Evolutionary conservation across 2,797 vertebrate genomes (phyloP), one percentile per base, ranked within the genome.

Genomic region (Remorina albescens): DNA sequence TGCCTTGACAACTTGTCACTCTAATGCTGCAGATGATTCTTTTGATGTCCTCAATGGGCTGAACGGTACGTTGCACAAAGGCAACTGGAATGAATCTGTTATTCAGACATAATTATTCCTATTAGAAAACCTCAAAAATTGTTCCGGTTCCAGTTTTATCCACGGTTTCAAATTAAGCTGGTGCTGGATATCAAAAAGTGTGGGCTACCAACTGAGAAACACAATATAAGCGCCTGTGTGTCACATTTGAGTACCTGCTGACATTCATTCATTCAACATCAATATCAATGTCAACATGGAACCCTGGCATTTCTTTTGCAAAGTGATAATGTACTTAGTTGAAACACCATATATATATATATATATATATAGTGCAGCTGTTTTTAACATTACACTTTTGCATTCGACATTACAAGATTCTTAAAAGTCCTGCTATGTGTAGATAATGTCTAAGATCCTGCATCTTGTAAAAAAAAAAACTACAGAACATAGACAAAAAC

Each of bases 261-360:
- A n/a, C n/a, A n/a, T n/a, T n/a, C n/a, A n/a, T n/a, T n/a, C n/a
- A n/a, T n/a, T n/a, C n/a, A n/a, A n/a, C n/a, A n/a, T 58, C 61
- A 53, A 11, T 61, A 51, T 55, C 42, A 25, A 54, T 70, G 50
- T 66, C 4, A 26, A 50, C 13, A 59, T 71, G 10, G 63, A 74
- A 78, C 36, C 26, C 76, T 71, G 10, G 16, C 21, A 65, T 55
- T 6, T 13, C 56, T 58, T 65, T 69, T 66, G 25, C 61, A 53
- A 66, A 46, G 39, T 62, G 30, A 58, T 44, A 72, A 62, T 69
- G 56, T 53, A 37, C 39, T 34, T 49, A 41, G 41, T 37, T 49
- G 44, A 69, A 62, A 76, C 37, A n/a, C n/a, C n/a, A n/a, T n/a
- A n/a, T n/a, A n/a, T n/a, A 60, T 32, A 37, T 44, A n/a, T n/a